Conservation (phyloP, 1,140 invertebrate species). For the Harlomillsia oculata region DNA sequence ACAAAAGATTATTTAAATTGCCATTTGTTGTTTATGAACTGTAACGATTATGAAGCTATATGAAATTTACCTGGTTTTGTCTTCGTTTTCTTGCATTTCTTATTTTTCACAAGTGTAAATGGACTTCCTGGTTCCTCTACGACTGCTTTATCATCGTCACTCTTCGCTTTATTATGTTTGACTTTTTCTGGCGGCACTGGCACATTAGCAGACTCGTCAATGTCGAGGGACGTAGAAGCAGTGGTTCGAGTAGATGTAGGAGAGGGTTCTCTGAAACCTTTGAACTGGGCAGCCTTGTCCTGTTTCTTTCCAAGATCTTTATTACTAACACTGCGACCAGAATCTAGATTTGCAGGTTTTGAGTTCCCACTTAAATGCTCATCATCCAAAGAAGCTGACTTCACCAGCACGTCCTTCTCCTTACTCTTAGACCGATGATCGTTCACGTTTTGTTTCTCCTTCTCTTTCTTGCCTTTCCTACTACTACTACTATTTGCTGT, state of each 20-base stretch:
- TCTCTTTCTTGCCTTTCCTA: neutral
- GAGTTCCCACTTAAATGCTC: conserved; percentile 12
- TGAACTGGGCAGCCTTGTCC: neutral
- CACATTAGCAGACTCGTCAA: neutral
- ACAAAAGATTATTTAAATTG: neutral
- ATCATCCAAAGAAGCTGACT: conserved; percentile 16
- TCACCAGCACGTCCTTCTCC: conserved; percentile 3
- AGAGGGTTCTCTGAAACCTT: neutral
- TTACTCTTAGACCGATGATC: neutral
- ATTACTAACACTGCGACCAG: neutral
- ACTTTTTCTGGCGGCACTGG: neutral
- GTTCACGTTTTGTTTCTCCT: neutral
- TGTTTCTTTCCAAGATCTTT: conserved; percentile 1
- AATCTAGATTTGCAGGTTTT: neutral
- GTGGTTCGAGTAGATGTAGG: neutral
- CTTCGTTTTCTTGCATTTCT: neutral
- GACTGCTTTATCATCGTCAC: no score
- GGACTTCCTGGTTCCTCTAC: no score
- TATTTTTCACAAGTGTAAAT: neutral
- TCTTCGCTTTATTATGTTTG: no score
- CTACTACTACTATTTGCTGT: no score
- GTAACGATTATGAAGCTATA: neutral
- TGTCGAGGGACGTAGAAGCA: neutral
- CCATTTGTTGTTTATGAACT: neutral
- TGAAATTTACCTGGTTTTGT: neutral